Conservation (phyloP, 2,888 invertebrate species). For the Xanthorhoe spadicearia region DNA sequence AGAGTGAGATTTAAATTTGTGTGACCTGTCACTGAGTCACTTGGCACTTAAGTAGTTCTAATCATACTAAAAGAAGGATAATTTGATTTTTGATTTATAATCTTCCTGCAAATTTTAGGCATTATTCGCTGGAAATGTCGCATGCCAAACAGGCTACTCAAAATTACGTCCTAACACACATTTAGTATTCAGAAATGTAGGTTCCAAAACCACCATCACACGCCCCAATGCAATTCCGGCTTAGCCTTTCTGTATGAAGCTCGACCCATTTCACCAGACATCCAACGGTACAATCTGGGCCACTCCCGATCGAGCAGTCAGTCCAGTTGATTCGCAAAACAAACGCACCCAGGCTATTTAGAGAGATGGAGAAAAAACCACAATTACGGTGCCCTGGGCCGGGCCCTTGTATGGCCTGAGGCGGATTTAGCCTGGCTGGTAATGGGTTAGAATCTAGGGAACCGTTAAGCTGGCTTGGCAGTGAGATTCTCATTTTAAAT, state of each 20-base stretch:
- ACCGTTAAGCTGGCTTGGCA: not conserved
- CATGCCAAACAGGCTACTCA: no score
- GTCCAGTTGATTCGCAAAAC: conserved; percentile 39
- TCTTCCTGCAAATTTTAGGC: no score
- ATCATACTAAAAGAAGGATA: no score
- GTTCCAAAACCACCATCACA: no score
- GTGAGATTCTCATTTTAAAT: not conserved
- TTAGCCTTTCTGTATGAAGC: not conserved
- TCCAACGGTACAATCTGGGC: conserved; percentile 26
- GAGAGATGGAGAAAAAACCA: conserved; percentile 41
- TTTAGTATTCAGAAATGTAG: no score
- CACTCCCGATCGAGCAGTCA: conserved; percentile 9
- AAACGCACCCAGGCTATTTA: conserved; percentile 39
- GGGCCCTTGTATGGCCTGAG: conserved; percentile 30
- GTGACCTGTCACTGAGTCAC: no score
- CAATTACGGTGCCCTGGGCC: conserved; percentile 36
- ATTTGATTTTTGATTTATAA: no score
- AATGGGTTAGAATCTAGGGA: conserved; percentile 8
- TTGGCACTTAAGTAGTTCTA: no score
- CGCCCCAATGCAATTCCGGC: no score
- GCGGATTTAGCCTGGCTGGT: conserved; percentile 27
- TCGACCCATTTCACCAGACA: conserved; percentile 8
- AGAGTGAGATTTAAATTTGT: no score
- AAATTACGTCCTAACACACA: no score
- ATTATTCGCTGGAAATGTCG: no score